Evolutionary conservation across 2,113 vertebrate species (phyloP), one percentile per base, ranked within the genome.

Genomic region (Glaucidium brasilianum): DNA sequence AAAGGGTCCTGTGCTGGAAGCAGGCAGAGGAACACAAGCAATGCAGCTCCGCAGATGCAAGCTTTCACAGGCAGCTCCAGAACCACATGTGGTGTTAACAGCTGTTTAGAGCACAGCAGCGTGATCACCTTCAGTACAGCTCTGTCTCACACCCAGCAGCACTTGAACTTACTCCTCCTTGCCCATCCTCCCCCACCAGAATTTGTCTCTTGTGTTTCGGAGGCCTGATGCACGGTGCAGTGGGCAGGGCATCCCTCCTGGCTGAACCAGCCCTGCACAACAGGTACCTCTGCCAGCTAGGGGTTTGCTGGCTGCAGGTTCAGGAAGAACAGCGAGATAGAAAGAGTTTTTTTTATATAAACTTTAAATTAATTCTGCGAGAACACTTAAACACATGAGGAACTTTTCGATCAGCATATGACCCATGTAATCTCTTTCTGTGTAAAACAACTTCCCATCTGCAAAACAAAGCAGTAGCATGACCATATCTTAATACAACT

Each of bases 151-250:
- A 22, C 47, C 53, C 84, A 45, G 25, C 79, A 71, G 62, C 82
- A 39, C 45, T 56, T 39, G 6, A 93, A 41, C 73, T 53, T 66
- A 71, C 78, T 80, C 58, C 76, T 89, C 39, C 41, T 43, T 85
- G 66, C 29, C 49, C 39, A 50, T 59, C n/a, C 41, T 71, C 27
- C 63, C 22, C 30, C 71, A 58, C 23, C 56, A 67, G 66, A 59
- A 75, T 63, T 49, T 12, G 4, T 39, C 71, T 79, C 37, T 22
- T 11, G 39, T 23, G 35, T 34, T 72, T 59, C 5, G 3, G 37
- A 87, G 62, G 47, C 49, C 56, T 3, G 3, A 10, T 2, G 6
- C 22, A 3, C 3, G 3, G 39, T 3, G 1, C 71, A 9, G 62
- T 0, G 0, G 35, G 41, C 64, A 62, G 45, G 29, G 35, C 35